A percentile compares a stretch with the other conserved stretches of the same genome.
Conservation (phyloP, 1,140 invertebrate genomes). For the Zaprionus inermis region DNA sequence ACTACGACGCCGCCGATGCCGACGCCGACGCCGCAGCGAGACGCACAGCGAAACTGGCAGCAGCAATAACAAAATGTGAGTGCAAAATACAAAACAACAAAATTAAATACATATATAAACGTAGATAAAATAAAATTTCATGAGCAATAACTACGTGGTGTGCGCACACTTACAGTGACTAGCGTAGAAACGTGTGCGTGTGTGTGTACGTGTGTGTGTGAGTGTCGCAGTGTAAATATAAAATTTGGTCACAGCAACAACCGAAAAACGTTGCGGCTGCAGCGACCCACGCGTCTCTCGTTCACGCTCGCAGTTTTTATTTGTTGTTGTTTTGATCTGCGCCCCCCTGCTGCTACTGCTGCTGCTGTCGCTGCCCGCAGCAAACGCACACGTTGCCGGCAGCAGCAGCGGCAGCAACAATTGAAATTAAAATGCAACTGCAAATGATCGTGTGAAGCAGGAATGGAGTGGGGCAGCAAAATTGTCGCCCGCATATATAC, state of each 20-base stretch:
- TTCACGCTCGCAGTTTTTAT: not conserved
- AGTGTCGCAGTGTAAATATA: conserved; percentile 17
- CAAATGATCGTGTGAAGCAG: conserved; percentile 17
- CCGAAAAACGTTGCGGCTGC: conserved; percentile 18
- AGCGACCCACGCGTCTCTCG: conserved; percentile 39
- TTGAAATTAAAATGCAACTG: conserved; percentile 52
- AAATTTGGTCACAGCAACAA: conserved; percentile 33
- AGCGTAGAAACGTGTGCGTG: not conserved
- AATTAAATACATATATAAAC: conserved; percentile 33
- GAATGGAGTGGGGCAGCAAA: not conserved
- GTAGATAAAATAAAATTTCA: conserved; percentile 40
- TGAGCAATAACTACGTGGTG: conserved; percentile 28
- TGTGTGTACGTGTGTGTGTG: conserved; percentile 11
- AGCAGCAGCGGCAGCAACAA: conserved; percentile 30
- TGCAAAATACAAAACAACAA: conserved; percentile 51
- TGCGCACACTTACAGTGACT: conserved; percentile 23
- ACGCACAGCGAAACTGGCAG: conserved; percentile 34
- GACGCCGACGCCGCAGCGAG: conserved; percentile 21
- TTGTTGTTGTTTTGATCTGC: conserved; percentile 38
- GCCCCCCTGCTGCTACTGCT: conserved; percentile 1
- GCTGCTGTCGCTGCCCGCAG: conserved; percentile 42
- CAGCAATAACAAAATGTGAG: conserved; percentile 56
- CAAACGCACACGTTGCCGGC: conserved; percentile 32
- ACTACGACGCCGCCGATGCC: conserved; percentile 14
- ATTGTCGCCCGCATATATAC: conserved; percentile 47